Evolutionary conservation across 2,888 invertebrate genomes (phyloP), one percentile per base, ranked within the genome.

Genomic region (Polyommatus iphigenia): DNA sequence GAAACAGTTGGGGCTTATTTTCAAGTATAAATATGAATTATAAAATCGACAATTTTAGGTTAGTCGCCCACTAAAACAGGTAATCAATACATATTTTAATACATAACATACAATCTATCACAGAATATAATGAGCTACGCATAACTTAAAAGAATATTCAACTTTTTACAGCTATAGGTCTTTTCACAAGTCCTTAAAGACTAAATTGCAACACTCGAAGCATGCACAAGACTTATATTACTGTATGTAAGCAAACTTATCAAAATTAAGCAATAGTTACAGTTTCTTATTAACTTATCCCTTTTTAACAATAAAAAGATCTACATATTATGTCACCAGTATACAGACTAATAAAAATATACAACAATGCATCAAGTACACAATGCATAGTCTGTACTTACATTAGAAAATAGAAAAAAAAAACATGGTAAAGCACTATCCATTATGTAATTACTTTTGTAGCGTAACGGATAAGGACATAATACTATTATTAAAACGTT

Each of bases 81-180:
- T 24, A 78, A 77, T 73, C 78, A 78, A 72, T 71, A 79, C 80
- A 78, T 78, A 77, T 76, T 79, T 24, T 18, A 50, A 20, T 72
- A 32, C 15, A 77, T n/a, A 50, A 82, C 79, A 80, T 80, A 83
- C 77, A 79, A 80, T 81, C 85, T 90, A 91, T 91, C 92, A 91
- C 91, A 91, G 88, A 86, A 87, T 85, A 87, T 88, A 88, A 87
- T 88, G 89, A 90, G 89, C 91, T 83, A 81, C 81, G 78, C 79
- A 78, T 78, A 81, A 81, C 78, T 76, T 73, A 78, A 18, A 67
- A 67, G 24, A 24, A 4, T 24, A 62, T 13, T 13, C 13, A 24
- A 62, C 24, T 78, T 76, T 36, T 59, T 29, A 72, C 20, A 72
- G 32, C 73, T 46, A 46, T 62, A 29, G 67, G 67, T 67, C 67